Evolutionary conservation across 2,113 vertebrate genomes (phyloP), one percentile per base, ranked within the genome.

Genomic region (Albula goreensis): DNA sequence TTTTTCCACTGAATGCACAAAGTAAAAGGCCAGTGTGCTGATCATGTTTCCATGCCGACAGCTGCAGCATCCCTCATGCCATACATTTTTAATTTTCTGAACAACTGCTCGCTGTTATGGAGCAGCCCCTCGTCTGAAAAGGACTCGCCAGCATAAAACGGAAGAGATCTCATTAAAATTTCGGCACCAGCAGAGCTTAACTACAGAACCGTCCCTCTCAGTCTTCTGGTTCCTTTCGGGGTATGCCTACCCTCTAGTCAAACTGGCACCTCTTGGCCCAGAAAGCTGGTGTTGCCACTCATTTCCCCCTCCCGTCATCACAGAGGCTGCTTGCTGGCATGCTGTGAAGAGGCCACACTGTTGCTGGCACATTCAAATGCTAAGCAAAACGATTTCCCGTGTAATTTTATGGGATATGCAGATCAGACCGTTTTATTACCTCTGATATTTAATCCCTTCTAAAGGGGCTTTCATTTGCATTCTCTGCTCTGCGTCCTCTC

Each of bases 11-110:
- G 78, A 85, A 85, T 60, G 80, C 50, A 74, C 41, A 80, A 83
- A 83, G 12, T 52, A n/a, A 74, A 74, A 83, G 81, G 53, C 50
- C n/a, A 50, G 78, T 81, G 56, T n/a, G 50, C 79, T 12, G 48
- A 80, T 80, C 48, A 50, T 63, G 50, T 82, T 60, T 82, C 85
- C 63, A 82, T 86, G 79, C 79, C 63, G 81, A 86, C 79, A 86
- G n/a, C 50, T 77, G 80, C 78, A 57, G 48, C 57, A 70, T 86
- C 50, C 79, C 50, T 74, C 50, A 53, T 48, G 50, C 63, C 60
- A 82, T 86, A 82, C 57, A 86, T 81, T 74, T 82, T 86, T 81
- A 82, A 77, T 74, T 41, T 86, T 25, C 51, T 66, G 63, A 11
- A 57, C 53, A 53, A 50, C 50, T 79, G 74, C 3, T 78, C 52